Percentiles rank a stretch among this genome's conserved stretches.
phyloP scores from a whole-genome alignment of 1,140 invertebrate genomes.

The Armadillidium nasatum region DNA sequence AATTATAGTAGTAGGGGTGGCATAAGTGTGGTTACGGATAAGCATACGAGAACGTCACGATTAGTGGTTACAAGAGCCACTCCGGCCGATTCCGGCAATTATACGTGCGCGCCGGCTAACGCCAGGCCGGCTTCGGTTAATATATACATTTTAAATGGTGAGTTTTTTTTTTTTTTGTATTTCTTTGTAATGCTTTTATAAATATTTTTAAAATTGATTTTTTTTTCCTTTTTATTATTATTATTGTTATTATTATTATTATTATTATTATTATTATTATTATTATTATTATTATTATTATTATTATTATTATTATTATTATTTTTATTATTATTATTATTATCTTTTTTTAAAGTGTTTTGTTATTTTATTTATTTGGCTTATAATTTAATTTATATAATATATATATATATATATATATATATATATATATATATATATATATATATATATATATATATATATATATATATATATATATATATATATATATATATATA shows the following conservation, averaged over 20 bases:
- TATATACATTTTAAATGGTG: constrained; percentile 41
- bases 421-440: too few species aligned
- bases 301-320: too few species aligned
- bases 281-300: not conserved
- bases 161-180: too few species aligned
- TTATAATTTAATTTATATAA: too few species aligned
- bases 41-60: constrained; percentile 73
- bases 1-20: constrained; percentile 67
- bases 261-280: not conserved
- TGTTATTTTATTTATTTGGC: too few species aligned
- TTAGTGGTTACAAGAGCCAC: constrained; percentile 79
- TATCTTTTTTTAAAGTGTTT: too few species aligned
- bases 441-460: too few species aligned
- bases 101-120: constrained; percentile 47
- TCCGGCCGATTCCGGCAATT: constrained; percentile 70
- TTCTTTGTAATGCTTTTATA: not conserved
- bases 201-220: not conserved
- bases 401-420: too few species aligned
- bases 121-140: constrained; percentile 36
- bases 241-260: not conserved
- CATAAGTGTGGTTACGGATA: constrained; percentile 84
- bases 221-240: not conserved
- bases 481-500: too few species aligned
- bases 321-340: too few species aligned
- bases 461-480: too few species aligned